Percentiles rank a stretch among this genome's conserved stretches.
phyloP scores from a whole-genome alignment of 2,888 invertebrate species.

The Orthonevra nobilis region DNA sequence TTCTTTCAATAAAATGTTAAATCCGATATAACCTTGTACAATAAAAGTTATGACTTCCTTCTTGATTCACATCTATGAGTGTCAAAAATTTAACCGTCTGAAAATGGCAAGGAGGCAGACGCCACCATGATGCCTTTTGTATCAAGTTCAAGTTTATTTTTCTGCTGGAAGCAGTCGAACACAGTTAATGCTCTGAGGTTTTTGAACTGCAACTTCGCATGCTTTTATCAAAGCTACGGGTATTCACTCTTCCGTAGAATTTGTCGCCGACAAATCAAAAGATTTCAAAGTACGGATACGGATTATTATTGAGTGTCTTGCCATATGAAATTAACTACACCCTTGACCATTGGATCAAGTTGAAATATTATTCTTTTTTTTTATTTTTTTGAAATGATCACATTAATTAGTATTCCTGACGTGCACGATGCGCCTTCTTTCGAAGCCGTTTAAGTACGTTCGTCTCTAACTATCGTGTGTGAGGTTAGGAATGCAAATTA shows the following conservation, averaged over 20 bases:
- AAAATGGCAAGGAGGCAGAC: no score
- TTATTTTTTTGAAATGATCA: constrained; percentile 23
- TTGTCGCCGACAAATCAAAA: background rate
- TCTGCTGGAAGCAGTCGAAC: background rate
- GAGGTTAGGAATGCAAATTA: constrained; percentile 36
- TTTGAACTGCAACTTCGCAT: background rate
- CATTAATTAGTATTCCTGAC: constrained; percentile 37
- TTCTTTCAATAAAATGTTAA: no score
- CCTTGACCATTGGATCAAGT: constrained; percentile 7
- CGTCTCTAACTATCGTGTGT: constrained; percentile 4
- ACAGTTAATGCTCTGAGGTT: no score
- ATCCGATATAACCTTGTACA: no score
- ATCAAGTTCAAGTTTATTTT: no score
- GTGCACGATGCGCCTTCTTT: constrained; percentile 15
- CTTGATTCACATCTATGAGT: no score
- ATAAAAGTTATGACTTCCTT: no score
- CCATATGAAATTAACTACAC: constrained; percentile 2
- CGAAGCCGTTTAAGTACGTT: constrained; percentile 27
- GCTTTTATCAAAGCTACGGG: background rate
- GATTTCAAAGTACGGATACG: background rate
- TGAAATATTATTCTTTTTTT: background rate
- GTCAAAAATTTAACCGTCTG: no score
- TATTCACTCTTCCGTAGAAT: background rate
- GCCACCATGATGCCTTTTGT: no score
- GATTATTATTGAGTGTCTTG: constrained; percentile 9